Evolutionary conservation across 2,888 invertebrate species (phyloP), one percentile per base, ranked within the genome.

Genomic region (Sarcophaga subvicina): DNA sequence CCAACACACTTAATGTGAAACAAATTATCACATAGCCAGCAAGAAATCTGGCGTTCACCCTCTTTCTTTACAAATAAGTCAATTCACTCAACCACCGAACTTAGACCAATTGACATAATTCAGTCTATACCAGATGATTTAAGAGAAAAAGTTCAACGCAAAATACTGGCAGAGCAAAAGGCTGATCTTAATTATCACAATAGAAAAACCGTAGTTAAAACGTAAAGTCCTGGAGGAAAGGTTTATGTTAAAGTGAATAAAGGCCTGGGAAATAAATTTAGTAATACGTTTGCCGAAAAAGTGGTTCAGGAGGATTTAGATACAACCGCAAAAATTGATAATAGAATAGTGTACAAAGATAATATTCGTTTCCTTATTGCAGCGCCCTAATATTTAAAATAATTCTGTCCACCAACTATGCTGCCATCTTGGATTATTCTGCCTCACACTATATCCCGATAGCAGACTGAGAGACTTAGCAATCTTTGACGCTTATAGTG

Each of bases 321-420:
- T 0, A 37, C 37, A 37, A 37, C 1, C 37, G 6, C 6, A 37
- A 37, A 37, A 37, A 37, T 37, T 37, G 37, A 37, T 37, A 37
- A 69, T 17, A 63, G n/a, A 69, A 27, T 69, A 8, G 60, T 79
- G 5, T 70, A 79, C 22, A 79, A 70, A 20, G 60, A 79, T 47
- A 79, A 60, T 22, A 27, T 79, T 4, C 25, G n/a, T 17, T 63
- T 71, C 49, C 60, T 73, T 62, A 37, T 6, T 37, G 37, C 37
- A 37, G 37, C 37, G 6, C 27, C 27, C 27, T 27, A 27, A 27
- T 27, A 27, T 27, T 4, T 27, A 4, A 4, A 27, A 27, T 27
- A 27, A 27, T 27, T 27, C 27, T 27, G 27, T 27, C 27, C 27
- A 27, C 27, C 27, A 27, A 27, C 27, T 27, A 27, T 27, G 27